Evolutionary conservation across 92 coral and sea anemone species (phyloP), one percentile per base, ranked within the genome.

Genomic region (Desmophyllum pertusum): DNA sequence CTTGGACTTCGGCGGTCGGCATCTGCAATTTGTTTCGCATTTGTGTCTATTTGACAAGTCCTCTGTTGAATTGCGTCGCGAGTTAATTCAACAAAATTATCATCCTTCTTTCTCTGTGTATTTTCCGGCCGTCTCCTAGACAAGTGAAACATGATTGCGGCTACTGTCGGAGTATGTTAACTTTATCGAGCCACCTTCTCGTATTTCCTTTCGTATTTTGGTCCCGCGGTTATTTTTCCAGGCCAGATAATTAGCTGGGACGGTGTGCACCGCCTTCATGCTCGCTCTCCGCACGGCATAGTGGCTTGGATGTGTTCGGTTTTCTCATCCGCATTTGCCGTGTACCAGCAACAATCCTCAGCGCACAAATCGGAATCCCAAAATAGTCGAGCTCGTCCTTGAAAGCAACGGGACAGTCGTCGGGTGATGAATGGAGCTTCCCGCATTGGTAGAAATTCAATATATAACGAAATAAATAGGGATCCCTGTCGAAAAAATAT

Each of bases 401-500:
- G 69, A 95, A 95, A 53, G 96, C 98, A 61, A 83, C 81, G 33
- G 93, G 95, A 63, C 98, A 95, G 48, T 93, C 96, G 40, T 90
- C 90, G 65, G 93, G 90, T 19, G 93, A 93, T 23, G 91, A 62
- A 71, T 95, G 97, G 3, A 95, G 88, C 81, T 88, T 93, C 36
- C 93, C 97, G 35, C 84, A 77, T 36, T 89, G 89, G 73, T 95
- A 95, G 70, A 84, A 95, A 83, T 95, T 95, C 80, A 95, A 83
- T 75, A 95, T 94, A 79, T 89, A 93, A 57, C 94, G 97, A 81
- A 95, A 95, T 43, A 95, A 83, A 41, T 89, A 80, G 4, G 98
- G 98, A 63, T 95, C 98, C 5, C 98, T 84, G 61, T 95, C 97
- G 85, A 95, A 92, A 59, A 95, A 93, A 71, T 89, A 95, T 33